phyloP scores from a whole-genome alignment of 2,797 vertebrate genomes.

The Eutrigla gurnardus region DNA sequence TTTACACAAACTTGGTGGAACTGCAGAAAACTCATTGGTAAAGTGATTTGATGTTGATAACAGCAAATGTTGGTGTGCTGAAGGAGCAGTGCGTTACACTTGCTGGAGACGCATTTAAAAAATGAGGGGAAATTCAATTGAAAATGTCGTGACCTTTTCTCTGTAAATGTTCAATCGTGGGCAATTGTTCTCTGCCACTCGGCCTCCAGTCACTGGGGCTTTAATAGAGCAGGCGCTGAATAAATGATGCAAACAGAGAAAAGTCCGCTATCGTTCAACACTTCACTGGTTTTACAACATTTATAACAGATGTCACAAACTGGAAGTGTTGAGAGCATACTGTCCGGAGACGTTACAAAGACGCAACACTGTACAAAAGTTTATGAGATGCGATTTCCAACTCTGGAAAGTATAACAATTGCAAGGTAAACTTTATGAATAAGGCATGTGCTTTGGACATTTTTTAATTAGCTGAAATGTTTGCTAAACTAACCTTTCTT shows the following conservation, averaged over 20 bases:
- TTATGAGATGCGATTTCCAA: background rate
- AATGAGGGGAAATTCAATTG: slow-evolving; percentile 48
- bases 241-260: slow-evolving; percentile 32
- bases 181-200: slow-evolving; percentile 35
- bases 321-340: background rate
- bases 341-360: background rate
- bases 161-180: slow-evolving; percentile 25
- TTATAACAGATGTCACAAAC: background rate
- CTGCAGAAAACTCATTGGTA: slow-evolving; percentile 27
- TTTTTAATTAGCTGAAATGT: background rate
- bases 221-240: slow-evolving; percentile 16
- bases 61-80: slow-evolving; percentile 12
- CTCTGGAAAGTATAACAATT: background rate
- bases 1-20: slow-evolving; percentile 31
- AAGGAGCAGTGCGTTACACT: slow-evolving; percentile 14
- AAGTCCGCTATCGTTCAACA: background rate
- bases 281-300: background rate
- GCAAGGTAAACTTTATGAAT: background rate
- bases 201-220: slow-evolving; percentile 37
- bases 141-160: slow-evolving; percentile 59
- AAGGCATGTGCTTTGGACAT: background rate
- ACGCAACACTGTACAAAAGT: too few species aligned
- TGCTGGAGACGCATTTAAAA: background rate
- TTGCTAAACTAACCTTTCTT: background rate
- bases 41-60: slow-evolving; percentile 57